These are phyloP conservation scores for Brachyhypopomus occidentalis DNA, from an alignment of 2,113 vertebrate genomes.

Conservation along the genomic window DNA sequence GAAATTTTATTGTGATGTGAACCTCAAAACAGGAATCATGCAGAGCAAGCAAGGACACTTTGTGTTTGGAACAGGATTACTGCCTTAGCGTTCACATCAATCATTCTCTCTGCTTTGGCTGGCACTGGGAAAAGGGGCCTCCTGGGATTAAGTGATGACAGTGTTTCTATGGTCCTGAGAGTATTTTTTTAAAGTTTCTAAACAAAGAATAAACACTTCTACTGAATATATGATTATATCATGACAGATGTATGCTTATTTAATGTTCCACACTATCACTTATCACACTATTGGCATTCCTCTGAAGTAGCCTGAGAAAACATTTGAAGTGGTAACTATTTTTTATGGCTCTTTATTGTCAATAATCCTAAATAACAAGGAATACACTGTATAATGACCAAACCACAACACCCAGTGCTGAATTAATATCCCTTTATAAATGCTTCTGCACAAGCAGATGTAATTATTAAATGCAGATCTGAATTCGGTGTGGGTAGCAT, in stretches of 20 bases:
- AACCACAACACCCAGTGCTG: constrained; percentile 16
- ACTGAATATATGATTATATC: too few relatives aligned
- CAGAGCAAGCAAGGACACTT: constrained; percentile 13
- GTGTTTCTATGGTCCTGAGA: background rate
- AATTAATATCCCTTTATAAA: constrained; percentile 21
- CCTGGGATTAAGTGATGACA: constrained; percentile 11
- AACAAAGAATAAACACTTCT: background rate
- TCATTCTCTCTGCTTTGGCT: constrained; percentile 36
- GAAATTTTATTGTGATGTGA: constrained; percentile 43
- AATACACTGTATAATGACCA: background rate
- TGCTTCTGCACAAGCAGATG: constrained; percentile 11
- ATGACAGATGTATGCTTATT: too few relatives aligned
- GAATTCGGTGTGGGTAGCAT: constrained; percentile 30
- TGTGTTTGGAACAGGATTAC: constrained; percentile 51
- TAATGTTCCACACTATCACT: too few relatives aligned
- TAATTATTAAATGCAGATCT: constrained; percentile 29
- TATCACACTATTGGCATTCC: background rate
- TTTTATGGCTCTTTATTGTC: constrained; percentile 15
- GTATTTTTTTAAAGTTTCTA: background rate
- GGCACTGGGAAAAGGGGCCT: constrained; percentile 5
- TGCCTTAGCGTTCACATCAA: constrained; percentile 35
- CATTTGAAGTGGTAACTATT: constrained; percentile 4
- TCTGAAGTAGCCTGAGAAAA: background rate
- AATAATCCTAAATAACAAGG: background rate
- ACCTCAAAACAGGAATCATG: constrained; percentile 52